Evolutionary conservation across 2,113 vertebrate species (phyloP).

Genomic region (Solea senegalensis): DNA sequence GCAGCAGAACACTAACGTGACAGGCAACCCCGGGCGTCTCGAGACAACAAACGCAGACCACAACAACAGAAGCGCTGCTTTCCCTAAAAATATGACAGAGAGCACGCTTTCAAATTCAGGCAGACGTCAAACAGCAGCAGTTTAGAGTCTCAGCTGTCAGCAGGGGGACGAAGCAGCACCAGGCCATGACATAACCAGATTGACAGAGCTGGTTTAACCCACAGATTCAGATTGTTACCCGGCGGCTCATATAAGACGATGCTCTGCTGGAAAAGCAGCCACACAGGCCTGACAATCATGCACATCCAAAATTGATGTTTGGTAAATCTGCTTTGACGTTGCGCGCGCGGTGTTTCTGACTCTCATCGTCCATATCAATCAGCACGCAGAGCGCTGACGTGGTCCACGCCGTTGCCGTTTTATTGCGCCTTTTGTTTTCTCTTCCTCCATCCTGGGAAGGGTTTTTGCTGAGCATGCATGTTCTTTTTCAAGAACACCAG

Average conservation of each 20-base stretch:
- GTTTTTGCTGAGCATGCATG: conserved; percentile 51
- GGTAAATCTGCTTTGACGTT: conserved; percentile 4
- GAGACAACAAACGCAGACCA: conserved; percentile 14
- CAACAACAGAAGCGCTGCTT: background rate
- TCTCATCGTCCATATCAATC: conserved; percentile 20
- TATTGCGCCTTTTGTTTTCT: background rate
- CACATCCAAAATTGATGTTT: background rate
- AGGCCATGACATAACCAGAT: conserved; percentile 34
- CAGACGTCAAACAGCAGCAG: too few relatives aligned
- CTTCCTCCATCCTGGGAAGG: background rate
- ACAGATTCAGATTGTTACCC: conserved; percentile 22
- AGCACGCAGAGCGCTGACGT: conserved; percentile 6
- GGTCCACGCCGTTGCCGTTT: conserved; percentile 42
- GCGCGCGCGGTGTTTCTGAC: background rate
- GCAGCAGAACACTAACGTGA: background rate
- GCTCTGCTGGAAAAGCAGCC: too few relatives aligned
- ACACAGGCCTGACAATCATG: conserved; percentile 4
- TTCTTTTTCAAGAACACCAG: conserved; percentile 41
- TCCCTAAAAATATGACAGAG: conserved; percentile 12
- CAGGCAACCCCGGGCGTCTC: background rate
- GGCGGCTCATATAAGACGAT: conserved; percentile 1
- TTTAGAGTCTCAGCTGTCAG: too few relatives aligned
- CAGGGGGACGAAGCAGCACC: too few relatives aligned
- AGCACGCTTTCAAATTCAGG: conserved; percentile 2
- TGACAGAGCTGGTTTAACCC: conserved; percentile 29